Evolutionary conservation across 1,140 invertebrate genomes (phyloP), one percentile per base, ranked within the genome.

Genomic region (Musca domestica): DNA sequence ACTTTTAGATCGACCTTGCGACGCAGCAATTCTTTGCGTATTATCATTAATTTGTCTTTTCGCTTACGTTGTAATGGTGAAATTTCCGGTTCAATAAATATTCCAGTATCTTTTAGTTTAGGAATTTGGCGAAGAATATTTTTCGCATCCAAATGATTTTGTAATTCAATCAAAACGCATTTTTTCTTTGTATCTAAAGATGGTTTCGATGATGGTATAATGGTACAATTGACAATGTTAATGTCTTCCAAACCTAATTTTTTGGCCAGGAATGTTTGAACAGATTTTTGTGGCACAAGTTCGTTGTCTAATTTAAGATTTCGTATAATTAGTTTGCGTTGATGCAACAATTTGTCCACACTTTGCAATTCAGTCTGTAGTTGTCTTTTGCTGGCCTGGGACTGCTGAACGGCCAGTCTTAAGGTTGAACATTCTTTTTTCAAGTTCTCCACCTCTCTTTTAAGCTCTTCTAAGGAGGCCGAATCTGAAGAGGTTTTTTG

Each of bases 51-150:
- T 56, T 69, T 69, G 19, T 69, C 47, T 17, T 69, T 69, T 22
- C 68, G 64, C 52, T 54, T 66, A 17, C 51, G 41, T 9, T 64
- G 34, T 19, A 63, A 48, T 58, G 58, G 64, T 0, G 68, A 69
- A 46, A 66, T 58, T n/a, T 66, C 46, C 4, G 51, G 15, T n/a
- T 66, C 64, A 22, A 69, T 63, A 49, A 48, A 66, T 34, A 69
- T 66, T 3, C 64, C 64, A 0, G 68, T 66, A n/a, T 69, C 48
- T 66, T 61, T 69, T 34, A 69, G 61, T 58, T 65, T 66, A 52
- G 17, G 30, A 19, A 47, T 48, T n/a, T 61, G 54, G 14, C 48
- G 47, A 23, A 66, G 66, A 19, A 69, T 66, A 19, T 23, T 22
- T 48, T 66, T 69, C 9, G 41, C 34, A 66, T 66, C 64, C 7